Conservation (phyloP, 2,797 vertebrate genomes). For the Amniataba percoides region DNA sequence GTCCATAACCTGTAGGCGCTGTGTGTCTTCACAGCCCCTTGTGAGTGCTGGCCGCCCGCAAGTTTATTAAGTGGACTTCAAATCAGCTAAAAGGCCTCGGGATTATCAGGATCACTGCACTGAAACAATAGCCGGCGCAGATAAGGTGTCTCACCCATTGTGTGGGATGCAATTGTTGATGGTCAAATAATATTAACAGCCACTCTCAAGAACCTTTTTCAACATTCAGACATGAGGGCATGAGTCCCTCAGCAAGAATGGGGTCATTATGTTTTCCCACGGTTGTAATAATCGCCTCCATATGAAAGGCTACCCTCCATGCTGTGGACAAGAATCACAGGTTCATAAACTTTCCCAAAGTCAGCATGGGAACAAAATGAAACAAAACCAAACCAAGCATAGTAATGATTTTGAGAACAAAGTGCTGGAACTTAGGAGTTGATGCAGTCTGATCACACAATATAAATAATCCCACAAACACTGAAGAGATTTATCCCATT, state of each 20-base stretch:
- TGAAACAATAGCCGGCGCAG: constrained; percentile 60
- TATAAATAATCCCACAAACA: not conserved
- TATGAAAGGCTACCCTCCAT: constrained; percentile 3
- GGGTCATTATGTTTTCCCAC: constrained; percentile 62
- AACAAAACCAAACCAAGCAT: not conserved
- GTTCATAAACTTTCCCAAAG: not conserved
- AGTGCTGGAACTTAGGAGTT: not conserved
- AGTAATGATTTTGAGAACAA: not conserved
- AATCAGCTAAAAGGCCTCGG: constrained; percentile 27
- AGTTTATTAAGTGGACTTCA: constrained; percentile 13
- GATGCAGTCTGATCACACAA: too few relatives aligned
- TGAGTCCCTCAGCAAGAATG: constrained; percentile 9
- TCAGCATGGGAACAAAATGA: constrained; percentile 10
- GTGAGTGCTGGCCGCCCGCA: constrained; percentile 1
- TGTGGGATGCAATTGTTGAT: constrained; percentile 51
- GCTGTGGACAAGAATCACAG: not conserved
- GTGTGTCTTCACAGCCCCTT: not conserved
- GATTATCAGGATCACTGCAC: constrained; percentile 47
- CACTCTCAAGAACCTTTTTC: constrained; percentile 36
- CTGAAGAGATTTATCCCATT: not conserved
- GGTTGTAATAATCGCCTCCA: not conserved
- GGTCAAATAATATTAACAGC: constrained; percentile 33
- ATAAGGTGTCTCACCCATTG: constrained; percentile 47
- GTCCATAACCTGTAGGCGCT: not conserved
- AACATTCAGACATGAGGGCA: constrained; percentile 28